Conservation (phyloP, 2,888 invertebrate species). For the Arenicola marina region DNA sequence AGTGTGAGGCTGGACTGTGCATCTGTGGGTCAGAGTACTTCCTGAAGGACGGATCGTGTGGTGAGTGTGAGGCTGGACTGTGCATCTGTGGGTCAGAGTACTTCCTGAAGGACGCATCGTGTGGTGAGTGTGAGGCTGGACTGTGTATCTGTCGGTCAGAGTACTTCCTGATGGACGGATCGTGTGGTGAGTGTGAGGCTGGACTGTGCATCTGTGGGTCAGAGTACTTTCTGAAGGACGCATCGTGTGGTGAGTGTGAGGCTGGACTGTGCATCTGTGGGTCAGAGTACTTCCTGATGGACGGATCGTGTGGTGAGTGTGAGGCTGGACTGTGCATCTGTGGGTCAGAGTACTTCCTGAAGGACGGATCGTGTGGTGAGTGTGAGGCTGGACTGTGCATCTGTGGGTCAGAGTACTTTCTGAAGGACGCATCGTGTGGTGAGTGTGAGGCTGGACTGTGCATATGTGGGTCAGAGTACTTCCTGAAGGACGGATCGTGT, state of each 20-base stretch:
- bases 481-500: slow-evolving; percentile 13
- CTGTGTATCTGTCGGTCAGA: slow-evolving; percentile 10
- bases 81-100: slow-evolving; percentile 11
- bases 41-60: slow-evolving; percentile 4
- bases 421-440: slow-evolving; percentile 16
- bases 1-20: slow-evolving; percentile 5
- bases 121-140: slow-evolving; percentile 6
- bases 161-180: slow-evolving; percentile 6
- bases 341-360: slow-evolving; percentile 8
- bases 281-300: slow-evolving; percentile 8
- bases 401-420: slow-evolving; percentile 15
- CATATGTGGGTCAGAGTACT: slow-evolving; percentile 17
- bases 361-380: slow-evolving; percentile 16
- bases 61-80: slow-evolving; percentile 2
- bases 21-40: slow-evolving; percentile 8
- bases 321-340: slow-evolving; percentile 22
- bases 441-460: slow-evolving; percentile 21
- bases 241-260: slow-evolving; percentile 20
- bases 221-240: slow-evolving; percentile 8
- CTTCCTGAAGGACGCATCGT: slow-evolving; percentile 4
- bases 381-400: slow-evolving; percentile 22
- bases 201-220: slow-evolving; percentile 22
- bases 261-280: slow-evolving; percentile 22
- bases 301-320: slow-evolving; percentile 20
- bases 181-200: slow-evolving; percentile 17